phyloP scores from a whole-genome alignment of 2,888 invertebrate genomes.

The Hololepta plana region DNA sequence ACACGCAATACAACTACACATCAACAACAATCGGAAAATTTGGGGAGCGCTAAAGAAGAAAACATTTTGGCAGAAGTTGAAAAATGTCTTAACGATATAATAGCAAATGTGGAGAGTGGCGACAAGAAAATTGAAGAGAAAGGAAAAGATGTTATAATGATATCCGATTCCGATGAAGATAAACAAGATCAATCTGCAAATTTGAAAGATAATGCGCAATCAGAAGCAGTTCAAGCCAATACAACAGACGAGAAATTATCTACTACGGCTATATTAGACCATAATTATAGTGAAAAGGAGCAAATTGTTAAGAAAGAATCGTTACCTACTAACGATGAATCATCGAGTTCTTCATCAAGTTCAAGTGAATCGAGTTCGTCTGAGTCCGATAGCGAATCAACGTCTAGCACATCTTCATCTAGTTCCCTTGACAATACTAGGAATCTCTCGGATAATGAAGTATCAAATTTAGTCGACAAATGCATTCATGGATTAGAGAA shows the following conservation, averaged over 20 bases:
- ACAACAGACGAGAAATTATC: no score
- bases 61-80: slow-evolving; percentile 9
- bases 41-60: slow-evolving; percentile 6
- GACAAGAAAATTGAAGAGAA: no score
- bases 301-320: no score
- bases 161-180: slow-evolving; percentile 12
- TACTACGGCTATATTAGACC: no score
- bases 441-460: slow-evolving; percentile 13
- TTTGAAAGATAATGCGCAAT: no score
- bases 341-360: slow-evolving; percentile 32
- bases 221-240: no score
- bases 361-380: slow-evolving; percentile 32
- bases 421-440: slow-evolving; percentile 19
- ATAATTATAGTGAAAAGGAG: no score
- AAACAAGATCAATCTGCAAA: no score
- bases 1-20: no score
- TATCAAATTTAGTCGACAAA: background rate
- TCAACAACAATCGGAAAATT: no score
- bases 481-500: slow-evolving; percentile 56
- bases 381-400: slow-evolving; percentile 33
- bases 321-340: no score
- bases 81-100: slow-evolving; percentile 13
- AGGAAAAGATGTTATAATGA: slow-evolving; percentile 10
- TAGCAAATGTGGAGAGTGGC: slow-evolving; percentile 11
- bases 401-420: slow-evolving; percentile 25